phyloP scores from a whole-genome alignment of 2,113 vertebrate species.

The Bungarus multicinctus region DNA sequence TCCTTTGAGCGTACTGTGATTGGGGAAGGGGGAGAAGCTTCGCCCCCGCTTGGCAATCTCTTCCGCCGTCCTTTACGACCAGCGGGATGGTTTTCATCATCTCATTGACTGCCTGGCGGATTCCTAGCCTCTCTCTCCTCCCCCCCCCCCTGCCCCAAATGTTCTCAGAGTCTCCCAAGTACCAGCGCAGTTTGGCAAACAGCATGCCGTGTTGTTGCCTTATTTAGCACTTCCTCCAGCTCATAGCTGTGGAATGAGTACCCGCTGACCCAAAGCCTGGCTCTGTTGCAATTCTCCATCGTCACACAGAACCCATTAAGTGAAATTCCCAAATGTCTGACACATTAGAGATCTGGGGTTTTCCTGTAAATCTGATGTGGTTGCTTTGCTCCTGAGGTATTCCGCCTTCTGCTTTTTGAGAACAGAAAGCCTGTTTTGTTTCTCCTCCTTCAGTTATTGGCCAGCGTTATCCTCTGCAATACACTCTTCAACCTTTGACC shows the following conservation, averaged over 20 bases:
- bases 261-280: slow-evolving; percentile 35
- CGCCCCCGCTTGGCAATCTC: not conserved
- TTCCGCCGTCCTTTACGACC: not conserved
- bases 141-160: not conserved
- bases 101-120: not conserved
- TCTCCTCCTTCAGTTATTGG: not conserved
- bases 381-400: not conserved
- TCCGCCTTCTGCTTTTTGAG: not conserved
- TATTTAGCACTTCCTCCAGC: slow-evolving; percentile 11
- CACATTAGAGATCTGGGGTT: slow-evolving; percentile 44
- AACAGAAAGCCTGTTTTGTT: not conserved
- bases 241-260: slow-evolving; percentile 20
- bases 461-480: not conserved
- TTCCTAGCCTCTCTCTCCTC: not conserved
- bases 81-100: not conserved
- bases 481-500: not conserved
- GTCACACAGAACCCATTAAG: not conserved
- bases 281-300: slow-evolving; percentile 8
- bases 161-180: slow-evolving; percentile 1
- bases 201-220: not conserved
- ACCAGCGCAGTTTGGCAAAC: slow-evolving; percentile 14
- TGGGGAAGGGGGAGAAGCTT: not conserved
- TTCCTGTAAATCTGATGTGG: not conserved
- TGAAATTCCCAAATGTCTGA: not conserved
- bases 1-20: not conserved